A percentile compares a stretch with the other conserved stretches of the same genome.
These are phyloP conservation scores for Panulirus ornatus DNA, from an alignment of 1,140 invertebrate genomes.

Conservation along the genomic window DNA sequence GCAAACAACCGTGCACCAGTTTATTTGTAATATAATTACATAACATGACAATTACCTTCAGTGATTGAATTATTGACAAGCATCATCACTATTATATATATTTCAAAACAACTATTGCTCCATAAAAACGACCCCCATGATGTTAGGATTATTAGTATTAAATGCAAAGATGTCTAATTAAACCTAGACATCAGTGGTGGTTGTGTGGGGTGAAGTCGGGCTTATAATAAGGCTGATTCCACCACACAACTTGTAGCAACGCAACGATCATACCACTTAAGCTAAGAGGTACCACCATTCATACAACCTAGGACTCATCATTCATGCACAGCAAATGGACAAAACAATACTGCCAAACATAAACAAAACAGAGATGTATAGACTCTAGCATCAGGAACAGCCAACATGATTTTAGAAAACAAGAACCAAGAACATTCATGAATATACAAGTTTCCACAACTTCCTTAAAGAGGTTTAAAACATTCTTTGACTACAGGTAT, in stretches of 20 bases:
- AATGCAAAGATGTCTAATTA: constrained; percentile 72
- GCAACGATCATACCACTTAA: constrained; percentile 72
- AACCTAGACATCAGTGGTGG: constrained; percentile 67
- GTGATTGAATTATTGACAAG: constrained; percentile 72
- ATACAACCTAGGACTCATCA: constrained; percentile 71
- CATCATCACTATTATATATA: constrained; percentile 73
- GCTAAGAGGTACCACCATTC: constrained; percentile 71
- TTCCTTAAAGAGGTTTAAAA: constrained; percentile 74
- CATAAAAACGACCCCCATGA: constrained; percentile 72
- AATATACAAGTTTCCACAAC: constrained; percentile 76
- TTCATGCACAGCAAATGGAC: constrained; percentile 74
- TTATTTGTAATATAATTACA: constrained; percentile 73
- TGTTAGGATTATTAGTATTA: constrained; percentile 73
- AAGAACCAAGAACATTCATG: constrained; percentile 76
- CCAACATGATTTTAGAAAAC: constrained; percentile 76
- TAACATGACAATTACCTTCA: constrained; percentile 72
- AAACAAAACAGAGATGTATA: constrained; percentile 75
- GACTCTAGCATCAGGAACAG: constrained; percentile 75
- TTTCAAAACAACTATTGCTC: constrained; percentile 74
- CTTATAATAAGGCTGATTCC: constrained; percentile 64
- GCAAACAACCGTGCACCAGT: constrained; percentile 71
- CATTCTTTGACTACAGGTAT: constrained; percentile 75
- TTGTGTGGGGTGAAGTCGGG: constrained; percentile 66
- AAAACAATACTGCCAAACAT: constrained; percentile 76
- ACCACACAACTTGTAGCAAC: constrained; percentile 70